Base-by-base conservation (phyloP, 2,888 invertebrate genomes). In the Mythimna impura region DNA sequence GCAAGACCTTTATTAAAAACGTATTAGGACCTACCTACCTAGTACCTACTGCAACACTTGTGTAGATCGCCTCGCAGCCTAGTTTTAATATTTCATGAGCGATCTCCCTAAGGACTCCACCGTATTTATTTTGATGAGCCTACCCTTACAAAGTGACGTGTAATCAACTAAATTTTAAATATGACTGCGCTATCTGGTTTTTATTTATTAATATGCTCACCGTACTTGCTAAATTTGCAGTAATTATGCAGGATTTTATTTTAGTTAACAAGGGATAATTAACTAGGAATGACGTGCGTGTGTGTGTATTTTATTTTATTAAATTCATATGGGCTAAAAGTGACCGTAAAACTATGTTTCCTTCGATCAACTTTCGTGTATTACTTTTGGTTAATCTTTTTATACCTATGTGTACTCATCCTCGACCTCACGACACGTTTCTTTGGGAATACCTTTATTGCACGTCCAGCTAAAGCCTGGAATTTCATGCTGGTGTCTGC, bases 1-100 rank as follows among this genome's bases (percentile, higher is more conserved):
- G 34, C 20, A 20, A 58, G 10, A 6, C 34, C 20, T 7, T 22
- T 10, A 54, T 22, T 12, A 52, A 14, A 36, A 7, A 22, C 60
- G 14, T 40, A 14, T 14, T 7, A 60, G 17, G 63, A 9, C 20
- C 1, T 25, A 52, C 3, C 43, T 40, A 12, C 40, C 40, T 6
- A 36, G 22, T 68, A 9, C 22, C 3, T 25, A 52, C 3, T 40
- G n/a, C 1, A 17, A 14, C 17, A 43, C 40, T 22, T 14, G 34
- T 12, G 47, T 12, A 47, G 14, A 34, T 17, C 25, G 12, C 34
- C 34, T 34, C 34, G 20, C 25, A 17, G 62, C 22, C 63, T 52
- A 50, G 47, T 66, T 70, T 47, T 60, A 79, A 74, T 17, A 17
- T 66, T 43, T 64, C 22, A 75, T 64, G 74, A 70, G 34, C 34